Evolutionary conservation across 1,140 invertebrate genomes (phyloP), one percentile per base, ranked within the genome.

Genomic region (Metaphire vulgaris): DNA sequence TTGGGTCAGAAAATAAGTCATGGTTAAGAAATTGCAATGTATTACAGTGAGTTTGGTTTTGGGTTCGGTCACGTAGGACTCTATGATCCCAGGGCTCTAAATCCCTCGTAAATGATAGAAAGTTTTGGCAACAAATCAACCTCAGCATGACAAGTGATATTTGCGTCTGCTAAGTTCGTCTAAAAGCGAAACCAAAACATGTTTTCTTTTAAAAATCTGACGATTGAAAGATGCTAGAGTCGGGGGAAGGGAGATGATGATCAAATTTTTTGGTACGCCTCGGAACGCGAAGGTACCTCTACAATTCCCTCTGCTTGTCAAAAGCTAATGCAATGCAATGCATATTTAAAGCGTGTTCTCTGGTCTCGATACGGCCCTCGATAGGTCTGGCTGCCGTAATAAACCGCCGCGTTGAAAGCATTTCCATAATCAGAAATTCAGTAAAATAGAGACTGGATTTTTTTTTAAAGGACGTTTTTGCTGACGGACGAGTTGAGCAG

Each of bases 151-250:
- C n/a, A n/a, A n/a, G n/a, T n/a, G n/a, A n/a, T n/a, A n/a, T n/a
- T n/a, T 29, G 26, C 67, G 21, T 68, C 21, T 30, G 67, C 0
- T 29, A 68, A 68, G 12, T 29, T 26, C 26, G 31, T 29, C 28
- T 68, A 68, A 30, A 26, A 30, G 67, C 28, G 67, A 68, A 68
- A 30, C 26, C 67, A 68, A 68, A 68, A 29, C 26, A 68, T 29
- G 31, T 68, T 68, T 68, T 68, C 28, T 1, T 14, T 26, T 30
- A 26, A 68, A 30, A 29, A 0, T 68, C 26, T 30, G 21, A 29
- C 67, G 31, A 29, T 68, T 68, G 26, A 26, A 2, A 29, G 31
- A 68, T 68, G 28, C 31, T 26, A 68, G 28, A 30, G 67, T 29
- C 26, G 67, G 26, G 31, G 26, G 31, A 26, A 68, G 31, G 28